Percentiles rank a stretch among this genome's conserved stretches.
phyloP scores from a whole-genome alignment of 2,797 vertebrate genomes.

The Chiroxiphia lanceolata region DNA sequence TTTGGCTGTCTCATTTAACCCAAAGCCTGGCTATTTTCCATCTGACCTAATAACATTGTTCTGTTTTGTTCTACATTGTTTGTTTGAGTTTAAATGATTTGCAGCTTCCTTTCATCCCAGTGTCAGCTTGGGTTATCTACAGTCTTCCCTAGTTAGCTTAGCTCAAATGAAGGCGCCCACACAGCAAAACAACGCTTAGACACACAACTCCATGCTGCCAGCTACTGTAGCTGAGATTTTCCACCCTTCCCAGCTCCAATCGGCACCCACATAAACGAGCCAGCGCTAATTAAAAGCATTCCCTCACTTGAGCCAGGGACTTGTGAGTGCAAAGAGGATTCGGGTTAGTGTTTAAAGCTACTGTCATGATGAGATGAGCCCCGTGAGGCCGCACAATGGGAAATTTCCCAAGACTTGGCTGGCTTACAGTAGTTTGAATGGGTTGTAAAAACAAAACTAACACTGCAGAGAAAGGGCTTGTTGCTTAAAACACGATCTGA shows the following conservation, averaged over 20 bases:
- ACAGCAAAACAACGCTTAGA: slow-evolving; percentile 26
- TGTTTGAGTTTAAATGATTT: slow-evolving; percentile 50
- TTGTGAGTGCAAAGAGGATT: background rate
- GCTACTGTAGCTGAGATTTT: slow-evolving; percentile 44
- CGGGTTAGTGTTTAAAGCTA: background rate
- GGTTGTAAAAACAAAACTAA: slow-evolving; percentile 39
- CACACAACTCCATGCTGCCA: background rate
- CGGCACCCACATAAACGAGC: background rate
- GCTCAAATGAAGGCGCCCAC: slow-evolving; percentile 5
- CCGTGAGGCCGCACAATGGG: background rate
- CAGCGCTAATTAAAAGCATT: slow-evolving; percentile 45
- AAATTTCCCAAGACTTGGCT: slow-evolving; percentile 51
- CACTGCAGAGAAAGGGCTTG: background rate
- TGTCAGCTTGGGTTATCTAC: slow-evolving; percentile 54
- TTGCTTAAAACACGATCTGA: slow-evolving; percentile 39
- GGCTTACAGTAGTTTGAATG: background rate
- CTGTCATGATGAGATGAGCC: slow-evolving; percentile 28
- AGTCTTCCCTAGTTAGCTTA: slow-evolving; percentile 45
- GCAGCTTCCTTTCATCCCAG: slow-evolving; percentile 46
- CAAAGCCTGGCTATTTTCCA: slow-evolving; percentile 34
- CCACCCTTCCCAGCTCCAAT: slow-evolving; percentile 3
- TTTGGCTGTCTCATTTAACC: background rate
- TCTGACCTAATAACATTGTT: slow-evolving; percentile 50
- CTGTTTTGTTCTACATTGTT: slow-evolving; percentile 47
- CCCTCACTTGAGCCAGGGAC: background rate